Evolutionary conservation across 2,888 invertebrate species (phyloP), one percentile per base, ranked within the genome.

Genomic region (Cynaeus angustus): DNA sequence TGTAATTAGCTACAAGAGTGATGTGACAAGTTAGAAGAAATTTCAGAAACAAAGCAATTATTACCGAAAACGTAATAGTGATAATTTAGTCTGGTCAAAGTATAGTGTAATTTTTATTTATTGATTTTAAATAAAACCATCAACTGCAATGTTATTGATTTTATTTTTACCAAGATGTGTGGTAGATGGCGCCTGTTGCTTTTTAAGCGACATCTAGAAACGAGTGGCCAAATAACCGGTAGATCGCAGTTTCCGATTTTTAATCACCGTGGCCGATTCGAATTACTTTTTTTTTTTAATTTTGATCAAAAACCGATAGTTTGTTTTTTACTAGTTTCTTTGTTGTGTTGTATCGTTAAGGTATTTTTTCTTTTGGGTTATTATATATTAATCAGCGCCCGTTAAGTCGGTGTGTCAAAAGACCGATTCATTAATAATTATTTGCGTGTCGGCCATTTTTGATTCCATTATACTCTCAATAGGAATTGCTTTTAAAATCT

Each of bases 1-100:
- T 8, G 85, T 86, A 30, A 84, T 87, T 61, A 81, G 81, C 55
- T 84, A 85, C 62, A 82, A 83, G 75, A 84, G 83, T 75, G 83
- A 85, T 70, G 80, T 85, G 61, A 79, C 78, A 46, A 52, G 62
- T 13, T 74, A 61, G 26, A 26, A 8, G 6, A 14, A n/a, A 8
- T 55, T 30, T 30, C 10, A n/a, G 7, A 10, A 9, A 46, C 21
- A 26, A 50, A n/a, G 30, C 26, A 26, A 48, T 48, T 16, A 30
- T 43, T 33, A 33, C 33, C 6, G 7, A 41, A 13, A 16, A 8
- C 10, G 16, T 46, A 28, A 26, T 37, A 37, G 53, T 53, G 53
- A 33, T 13, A 53, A 28, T 6, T 21, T 55, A 55, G 41, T 37
- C 55, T 56, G 41, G 55, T 58, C 58, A 58, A 4, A 21, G 4